These are phyloP conservation scores for Eristalis pertinax DNA, from an alignment of 2,888 invertebrate genomes.

Conservation along the genomic window DNA sequence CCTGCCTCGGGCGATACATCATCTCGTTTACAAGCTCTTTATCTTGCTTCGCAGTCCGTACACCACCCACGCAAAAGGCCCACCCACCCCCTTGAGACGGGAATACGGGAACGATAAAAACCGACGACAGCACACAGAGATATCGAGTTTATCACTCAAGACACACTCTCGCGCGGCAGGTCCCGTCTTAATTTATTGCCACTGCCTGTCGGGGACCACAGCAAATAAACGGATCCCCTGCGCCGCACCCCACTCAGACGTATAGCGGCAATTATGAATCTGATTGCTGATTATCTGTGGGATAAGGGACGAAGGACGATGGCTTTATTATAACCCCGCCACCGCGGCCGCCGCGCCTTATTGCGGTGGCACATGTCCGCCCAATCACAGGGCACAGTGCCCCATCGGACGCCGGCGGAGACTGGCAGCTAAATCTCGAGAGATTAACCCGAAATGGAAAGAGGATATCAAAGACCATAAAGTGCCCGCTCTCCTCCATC, in stretches of 20 bases:
- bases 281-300: constrained; percentile 55
- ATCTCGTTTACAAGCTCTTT: constrained; percentile 39
- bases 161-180: constrained; percentile 23
- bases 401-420: neutral
- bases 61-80: neutral
- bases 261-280: constrained; percentile 56
- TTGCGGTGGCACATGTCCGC: neutral
- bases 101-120: constrained; percentile 48
- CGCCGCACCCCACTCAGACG: neutral
- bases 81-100: constrained; percentile 19
- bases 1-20: constrained; percentile 51
- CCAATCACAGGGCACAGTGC: neutral
- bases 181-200: constrained; percentile 49
- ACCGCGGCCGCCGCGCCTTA: too few species aligned
- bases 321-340: constrained; percentile 30
- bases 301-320: constrained; percentile 56
- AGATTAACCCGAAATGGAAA: constrained; percentile 55
- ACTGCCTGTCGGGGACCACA: constrained; percentile 8
- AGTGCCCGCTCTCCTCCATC: neutral
- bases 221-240: neutral
- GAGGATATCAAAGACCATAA: constrained; percentile 41
- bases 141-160: constrained; percentile 64
- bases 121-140: constrained; percentile 50
- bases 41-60: constrained; percentile 5
- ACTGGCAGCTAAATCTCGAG: constrained; percentile 37